These are phyloP conservation scores for Bettongia penicillata DNA, from an alignment of 2,113 vertebrate genomes.

Conservation along the genomic window DNA sequence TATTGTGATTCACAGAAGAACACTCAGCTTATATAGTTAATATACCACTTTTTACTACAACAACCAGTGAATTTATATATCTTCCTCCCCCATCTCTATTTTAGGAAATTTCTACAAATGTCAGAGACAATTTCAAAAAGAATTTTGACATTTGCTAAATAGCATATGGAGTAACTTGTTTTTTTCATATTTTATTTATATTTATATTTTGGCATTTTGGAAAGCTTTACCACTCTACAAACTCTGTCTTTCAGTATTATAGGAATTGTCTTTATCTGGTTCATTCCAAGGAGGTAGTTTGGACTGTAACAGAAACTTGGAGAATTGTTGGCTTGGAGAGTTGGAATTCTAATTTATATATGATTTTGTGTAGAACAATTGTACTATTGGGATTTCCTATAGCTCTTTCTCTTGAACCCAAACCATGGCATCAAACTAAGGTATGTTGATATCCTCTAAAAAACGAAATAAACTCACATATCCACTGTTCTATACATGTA, in stretches of 20 bases:
- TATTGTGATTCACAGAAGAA: neutral
- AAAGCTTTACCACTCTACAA: conserved; percentile 1
- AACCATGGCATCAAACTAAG: conserved; percentile 4
- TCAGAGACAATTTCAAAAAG: neutral
- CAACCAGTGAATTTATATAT: neutral
- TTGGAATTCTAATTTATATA: neutral
- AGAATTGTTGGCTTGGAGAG: too few species aligned
- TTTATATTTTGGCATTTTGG: neutral
- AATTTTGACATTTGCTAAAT: neutral
- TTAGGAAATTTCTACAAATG: neutral
- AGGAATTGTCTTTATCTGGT: neutral
- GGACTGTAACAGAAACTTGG: neutral
- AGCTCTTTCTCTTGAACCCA: neutral
- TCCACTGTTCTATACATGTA: neutral
- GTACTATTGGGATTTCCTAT: neutral
- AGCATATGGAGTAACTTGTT: neutral
- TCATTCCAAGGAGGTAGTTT: neutral
- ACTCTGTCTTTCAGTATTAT: neutral
- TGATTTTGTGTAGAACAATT: neutral
- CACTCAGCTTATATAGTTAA: conserved; percentile 16
- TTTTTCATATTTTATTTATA: neutral
- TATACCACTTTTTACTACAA: conserved; percentile 26
- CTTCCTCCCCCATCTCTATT: neutral
- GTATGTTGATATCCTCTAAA: neutral
- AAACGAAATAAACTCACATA: neutral